Evolutionary conservation across 2,888 invertebrate species (phyloP).

Genomic region (Aplocera efformata): DNA sequence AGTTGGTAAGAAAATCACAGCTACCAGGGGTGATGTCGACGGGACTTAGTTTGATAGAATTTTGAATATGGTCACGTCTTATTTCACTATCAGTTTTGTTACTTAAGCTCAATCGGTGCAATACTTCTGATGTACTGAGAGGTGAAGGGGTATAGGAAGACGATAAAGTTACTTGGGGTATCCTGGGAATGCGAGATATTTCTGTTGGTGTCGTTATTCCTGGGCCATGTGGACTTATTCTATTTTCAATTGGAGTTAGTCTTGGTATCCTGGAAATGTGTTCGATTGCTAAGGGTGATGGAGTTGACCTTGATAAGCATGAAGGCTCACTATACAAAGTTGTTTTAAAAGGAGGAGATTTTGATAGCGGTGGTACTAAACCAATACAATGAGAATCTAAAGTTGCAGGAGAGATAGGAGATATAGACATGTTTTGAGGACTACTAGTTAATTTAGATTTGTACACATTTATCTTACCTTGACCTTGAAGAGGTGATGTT

Average conservation of each 20-base stretch:
- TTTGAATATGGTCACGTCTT: slow-evolving; percentile 33
- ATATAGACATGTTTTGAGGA: slow-evolving; percentile 11
- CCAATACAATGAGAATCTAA: slow-evolving; percentile 29
- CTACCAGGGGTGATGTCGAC: slow-evolving; percentile 62
- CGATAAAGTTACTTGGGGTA: slow-evolving; percentile 20
- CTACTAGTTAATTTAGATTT: slow-evolving; percentile 10
- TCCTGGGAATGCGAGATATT: slow-evolving; percentile 7
- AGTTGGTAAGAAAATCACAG: slow-evolving; percentile 52
- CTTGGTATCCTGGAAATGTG: slow-evolving; percentile 18
- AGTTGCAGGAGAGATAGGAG: slow-evolving; percentile 21
- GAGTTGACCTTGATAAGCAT: slow-evolving; percentile 14
- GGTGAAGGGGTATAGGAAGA: slow-evolving; percentile 16
- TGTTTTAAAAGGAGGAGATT: slow-evolving; percentile 15
- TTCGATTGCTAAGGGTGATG: slow-evolving; percentile 23
- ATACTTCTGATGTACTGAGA: slow-evolving; percentile 38
- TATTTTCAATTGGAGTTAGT: slow-evolving; percentile 16
- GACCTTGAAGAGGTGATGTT: slow-evolving; percentile 33
- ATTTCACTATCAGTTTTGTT: slow-evolving; percentile 44
- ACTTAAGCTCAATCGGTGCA: slow-evolving; percentile 43
- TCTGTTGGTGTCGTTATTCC: slow-evolving; percentile 15
- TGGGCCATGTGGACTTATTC: slow-evolving; percentile 12
- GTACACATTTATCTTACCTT: slow-evolving; percentile 16
- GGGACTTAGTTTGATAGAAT: slow-evolving; percentile 58
- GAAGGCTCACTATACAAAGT: slow-evolving; percentile 4
- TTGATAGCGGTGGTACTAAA: slow-evolving; percentile 13